Conservation (phyloP, 2,113 vertebrate species). For the Gavia stellata region DNA sequence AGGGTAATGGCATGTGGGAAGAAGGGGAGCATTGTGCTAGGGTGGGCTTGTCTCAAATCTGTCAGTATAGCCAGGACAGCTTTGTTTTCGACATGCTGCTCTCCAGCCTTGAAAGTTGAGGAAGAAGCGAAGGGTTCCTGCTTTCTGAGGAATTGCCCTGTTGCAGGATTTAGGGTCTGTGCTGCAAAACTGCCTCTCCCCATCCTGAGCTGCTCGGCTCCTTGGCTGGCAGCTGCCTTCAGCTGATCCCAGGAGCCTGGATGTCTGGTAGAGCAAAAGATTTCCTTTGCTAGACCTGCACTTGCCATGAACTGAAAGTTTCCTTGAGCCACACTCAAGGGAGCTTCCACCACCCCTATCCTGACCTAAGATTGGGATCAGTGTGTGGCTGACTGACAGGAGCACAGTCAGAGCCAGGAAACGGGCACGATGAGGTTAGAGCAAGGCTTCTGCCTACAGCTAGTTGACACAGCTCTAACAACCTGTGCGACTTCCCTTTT, state of each 20-base stretch:
- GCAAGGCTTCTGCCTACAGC: not conserved
- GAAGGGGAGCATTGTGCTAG: not conserved
- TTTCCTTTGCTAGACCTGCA: not conserved
- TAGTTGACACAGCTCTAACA: not conserved
- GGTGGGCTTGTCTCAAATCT: not conserved
- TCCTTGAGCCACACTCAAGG: rapidly evolving
- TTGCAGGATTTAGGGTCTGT: not conserved
- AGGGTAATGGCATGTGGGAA: not conserved
- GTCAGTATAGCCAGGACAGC: not conserved
- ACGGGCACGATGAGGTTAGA: not conserved
- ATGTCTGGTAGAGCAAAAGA: not conserved
- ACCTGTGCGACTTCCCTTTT: not conserved
- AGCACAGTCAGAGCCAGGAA: not conserved
- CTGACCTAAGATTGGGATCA: not conserved
- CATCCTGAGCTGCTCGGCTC: rapidly evolving
- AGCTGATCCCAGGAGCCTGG: not conserved
- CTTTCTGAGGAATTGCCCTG: not conserved
- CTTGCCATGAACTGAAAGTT: not conserved
- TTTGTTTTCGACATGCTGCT: not conserved
- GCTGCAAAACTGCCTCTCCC: not conserved
- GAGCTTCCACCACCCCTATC: not conserved
- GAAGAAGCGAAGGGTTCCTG: not conserved
- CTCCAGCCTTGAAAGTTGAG: not conserved
- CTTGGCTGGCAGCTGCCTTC: not conserved
- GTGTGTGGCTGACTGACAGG: not conserved